Percentiles rank a stretch among this genome's conserved stretches.
These are phyloP conservation scores for Myiozetetes cayanensis DNA, from an alignment of 2,113 vertebrate genomes.

Conservation along the genomic window DNA sequence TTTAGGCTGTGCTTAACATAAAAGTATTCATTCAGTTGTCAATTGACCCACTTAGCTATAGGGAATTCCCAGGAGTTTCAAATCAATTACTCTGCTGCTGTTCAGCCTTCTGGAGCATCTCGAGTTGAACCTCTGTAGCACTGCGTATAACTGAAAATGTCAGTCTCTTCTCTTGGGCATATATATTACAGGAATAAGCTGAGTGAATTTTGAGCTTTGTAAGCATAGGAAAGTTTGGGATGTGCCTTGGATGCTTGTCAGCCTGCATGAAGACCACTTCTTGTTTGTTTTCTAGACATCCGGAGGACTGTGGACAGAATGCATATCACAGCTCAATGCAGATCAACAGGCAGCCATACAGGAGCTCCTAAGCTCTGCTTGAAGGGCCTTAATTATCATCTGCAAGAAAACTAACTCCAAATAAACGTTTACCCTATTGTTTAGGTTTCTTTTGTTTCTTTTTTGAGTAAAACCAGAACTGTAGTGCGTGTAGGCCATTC, in stretches of 20 bases:
- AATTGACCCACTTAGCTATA: not conserved
- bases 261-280: not conserved
- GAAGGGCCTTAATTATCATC: constrained; percentile 78
- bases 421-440: constrained; percentile 84
- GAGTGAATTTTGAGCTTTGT: not conserved
- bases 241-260: not conserved
- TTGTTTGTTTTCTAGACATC: constrained; percentile 79
- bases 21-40: not conserved
- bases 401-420: constrained; percentile 80
- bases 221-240: not conserved
- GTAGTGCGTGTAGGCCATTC: constrained; percentile 75
- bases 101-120: not conserved
- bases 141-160: not conserved
- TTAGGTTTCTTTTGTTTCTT: constrained; percentile 85
- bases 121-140: not conserved
- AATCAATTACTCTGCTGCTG: not conserved
- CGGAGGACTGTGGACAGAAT: constrained; percentile 93
- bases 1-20: not conserved
- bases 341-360: constrained; percentile 95
- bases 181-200: not conserved
- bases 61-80: not conserved
- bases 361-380: constrained; percentile 93
- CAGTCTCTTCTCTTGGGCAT: not conserved
- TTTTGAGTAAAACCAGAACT: constrained; percentile 77
- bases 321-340: constrained; percentile 90